phyloP scores from a whole-genome alignment of 2,888 invertebrate genomes.

The Congeria kusceri region DNA sequence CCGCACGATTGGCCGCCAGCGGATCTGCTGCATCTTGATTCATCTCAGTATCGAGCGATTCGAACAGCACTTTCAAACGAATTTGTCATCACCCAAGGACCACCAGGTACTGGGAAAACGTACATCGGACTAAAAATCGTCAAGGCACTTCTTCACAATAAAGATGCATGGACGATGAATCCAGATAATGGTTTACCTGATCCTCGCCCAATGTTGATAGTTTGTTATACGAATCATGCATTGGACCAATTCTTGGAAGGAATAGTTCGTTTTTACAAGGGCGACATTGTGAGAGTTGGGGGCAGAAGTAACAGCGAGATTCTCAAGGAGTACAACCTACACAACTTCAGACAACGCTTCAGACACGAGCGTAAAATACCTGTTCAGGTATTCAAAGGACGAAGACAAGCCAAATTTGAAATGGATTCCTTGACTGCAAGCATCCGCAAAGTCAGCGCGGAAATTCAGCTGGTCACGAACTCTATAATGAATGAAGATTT shows the following conservation, averaged over 20 bases:
- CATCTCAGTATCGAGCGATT: constrained; percentile 80
- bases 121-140: constrained; percentile 92
- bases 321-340: constrained; percentile 64
- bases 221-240: constrained; percentile 85
- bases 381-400: constrained; percentile 42
- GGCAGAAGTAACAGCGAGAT: constrained; percentile 77
- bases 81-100: constrained; percentile 87
- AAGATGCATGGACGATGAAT: constrained; percentile 81
- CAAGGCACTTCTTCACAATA: constrained; percentile 88
- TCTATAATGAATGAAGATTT: constrained; percentile 73
- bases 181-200: constrained; percentile 42
- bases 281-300: constrained; percentile 80
- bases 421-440: constrained; percentile 58
- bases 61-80: constrained; percentile 80
- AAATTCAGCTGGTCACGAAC: constrained; percentile 67
- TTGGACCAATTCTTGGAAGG: constrained; percentile 85
- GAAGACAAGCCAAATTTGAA: constrained; percentile 56
- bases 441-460: constrained; percentile 65
- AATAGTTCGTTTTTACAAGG: constrained; percentile 72
- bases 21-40: constrained; percentile 77
- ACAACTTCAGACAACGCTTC: constrained; percentile 57
- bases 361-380: constrained; percentile 48
- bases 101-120: constrained; percentile 95
- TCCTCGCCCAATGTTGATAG: constrained; percentile 82
- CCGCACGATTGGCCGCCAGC: constrained; percentile 56